Evolutionary conservation across 2,888 invertebrate species (phyloP).

Genomic region (Petrolisthes cinctipes): DNA sequence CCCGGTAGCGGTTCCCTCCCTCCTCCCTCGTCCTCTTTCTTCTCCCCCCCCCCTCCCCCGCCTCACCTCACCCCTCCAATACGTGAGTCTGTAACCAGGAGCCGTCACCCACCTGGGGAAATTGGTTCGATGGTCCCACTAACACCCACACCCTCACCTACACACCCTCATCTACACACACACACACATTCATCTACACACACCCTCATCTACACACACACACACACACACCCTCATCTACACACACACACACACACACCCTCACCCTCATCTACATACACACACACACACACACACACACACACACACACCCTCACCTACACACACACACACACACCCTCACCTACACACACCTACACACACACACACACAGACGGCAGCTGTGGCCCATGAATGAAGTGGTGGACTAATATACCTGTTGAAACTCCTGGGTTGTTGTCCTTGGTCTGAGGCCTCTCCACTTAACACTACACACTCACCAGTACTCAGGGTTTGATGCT

Average conservation of each 20-base stretch:
- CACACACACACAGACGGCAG: conserved; percentile 6
- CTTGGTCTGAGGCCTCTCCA: conserved; percentile 3
- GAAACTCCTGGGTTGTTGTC: not conserved
- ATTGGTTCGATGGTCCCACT: not conserved
- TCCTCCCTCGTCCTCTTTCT: not conserved
- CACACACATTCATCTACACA: conserved; percentile 9
- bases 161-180: not conserved
- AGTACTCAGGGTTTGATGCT: too few species aligned
- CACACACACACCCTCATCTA: not conserved
- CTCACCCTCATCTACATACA: not conserved
- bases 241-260: conserved; percentile 22
- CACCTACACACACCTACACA: conserved; percentile 2
- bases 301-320: conserved; percentile 1
- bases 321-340: conserved; percentile 5
- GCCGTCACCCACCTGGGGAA: not conserved
- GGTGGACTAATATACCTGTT: not conserved
- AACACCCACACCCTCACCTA: not conserved
- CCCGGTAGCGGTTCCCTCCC: not conserved
- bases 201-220: conserved; percentile 1
- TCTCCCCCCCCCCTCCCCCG: not conserved
- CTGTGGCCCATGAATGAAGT: not conserved
- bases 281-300: conserved; percentile 5
- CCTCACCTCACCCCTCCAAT: not conserved
- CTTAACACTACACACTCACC: too few species aligned
- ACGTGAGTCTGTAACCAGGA: too few species aligned